Base-by-base conservation (phyloP, 2,888 invertebrate genomes). In the Uloborus plumipes region DNA sequence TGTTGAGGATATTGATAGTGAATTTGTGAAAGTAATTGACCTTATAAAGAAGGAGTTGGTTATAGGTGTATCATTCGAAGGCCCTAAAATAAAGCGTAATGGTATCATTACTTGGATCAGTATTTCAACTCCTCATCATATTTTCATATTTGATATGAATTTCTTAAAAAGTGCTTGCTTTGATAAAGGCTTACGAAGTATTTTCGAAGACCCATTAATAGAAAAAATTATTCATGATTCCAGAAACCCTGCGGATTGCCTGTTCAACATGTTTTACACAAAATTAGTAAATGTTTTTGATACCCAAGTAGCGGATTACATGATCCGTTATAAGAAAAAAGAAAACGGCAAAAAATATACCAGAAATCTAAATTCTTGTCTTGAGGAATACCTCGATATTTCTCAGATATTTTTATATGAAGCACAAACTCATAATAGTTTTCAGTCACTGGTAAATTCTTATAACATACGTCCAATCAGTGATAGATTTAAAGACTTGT, bases 141-240 rank as follows among this genome's bases (percentile, higher is more conserved):
- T 88, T 9, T 88, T 88, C 80, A 85, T 89, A 22, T 89, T 89
- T 86, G 89, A 89, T 84, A 86, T 89, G 18, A 83, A 87, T 4
- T 72, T 78, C 2, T 85, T 89, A 31, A 87, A 87, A 9, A 81
- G 85, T 49, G 84, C 85, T 9, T 86, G 87, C 55, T 87, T 88
- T 81, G 79, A 86, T 20, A 84, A 86, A 62, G 92, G 92, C 1
- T 87, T 92, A 11, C 88, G 91, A 71, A 90, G 91, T 86, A 86
- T 89, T 13, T 84, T 89, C 53, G 86, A 87, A 61, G 89, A 89
- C 88, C 89, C 89, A 50, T 87, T 86, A 69, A 90, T 91, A 47
- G 90, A 91, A 76, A 92, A 92, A 89, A 91, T 92, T 85, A 89
- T 92, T 47, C 92, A 92, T 89, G 91, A 92, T 87, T 91, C 91